Evolutionary conservation across 2,113 vertebrate genomes (phyloP).

Genomic region (Arenaria interpres): DNA sequence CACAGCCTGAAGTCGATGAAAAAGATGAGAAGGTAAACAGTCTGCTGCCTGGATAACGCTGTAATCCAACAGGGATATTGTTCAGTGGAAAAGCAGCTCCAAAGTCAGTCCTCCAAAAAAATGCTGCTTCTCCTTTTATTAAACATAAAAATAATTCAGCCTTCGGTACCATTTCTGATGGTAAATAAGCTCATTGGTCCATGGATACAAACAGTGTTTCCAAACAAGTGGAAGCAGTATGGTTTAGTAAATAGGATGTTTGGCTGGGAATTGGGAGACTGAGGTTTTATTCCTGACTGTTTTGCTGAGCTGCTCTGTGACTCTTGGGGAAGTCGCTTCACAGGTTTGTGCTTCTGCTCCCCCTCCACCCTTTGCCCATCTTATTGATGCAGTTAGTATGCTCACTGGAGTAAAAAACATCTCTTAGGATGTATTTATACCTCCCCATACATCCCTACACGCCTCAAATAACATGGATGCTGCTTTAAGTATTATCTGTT

Average conservation of each 20-base stretch:
- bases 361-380: not conserved
- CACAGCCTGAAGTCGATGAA: too few species aligned
- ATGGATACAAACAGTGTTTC: accelerated
- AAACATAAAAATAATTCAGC: not conserved
- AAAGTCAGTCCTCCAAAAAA: not conserved
- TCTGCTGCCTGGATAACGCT: not conserved
- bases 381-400: accelerated
- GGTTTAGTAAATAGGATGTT: not conserved
- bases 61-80: not conserved
- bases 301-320: not conserved
- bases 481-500: not conserved
- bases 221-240: not conserved
- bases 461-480: not conserved
- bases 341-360: not conserved
- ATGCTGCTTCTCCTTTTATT: not conserved
- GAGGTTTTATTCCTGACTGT: not conserved
- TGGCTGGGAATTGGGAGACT: not conserved
- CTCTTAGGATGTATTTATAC: not conserved
- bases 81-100: not conserved
- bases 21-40: not conserved
- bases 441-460: too few species aligned
- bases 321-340: not conserved
- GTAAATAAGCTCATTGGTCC: not conserved
- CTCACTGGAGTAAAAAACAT: not conserved
- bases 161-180: not conserved